phyloP scores from a whole-genome alignment of 2,113 vertebrate genomes.

The Corythaeola cristata region DNA sequence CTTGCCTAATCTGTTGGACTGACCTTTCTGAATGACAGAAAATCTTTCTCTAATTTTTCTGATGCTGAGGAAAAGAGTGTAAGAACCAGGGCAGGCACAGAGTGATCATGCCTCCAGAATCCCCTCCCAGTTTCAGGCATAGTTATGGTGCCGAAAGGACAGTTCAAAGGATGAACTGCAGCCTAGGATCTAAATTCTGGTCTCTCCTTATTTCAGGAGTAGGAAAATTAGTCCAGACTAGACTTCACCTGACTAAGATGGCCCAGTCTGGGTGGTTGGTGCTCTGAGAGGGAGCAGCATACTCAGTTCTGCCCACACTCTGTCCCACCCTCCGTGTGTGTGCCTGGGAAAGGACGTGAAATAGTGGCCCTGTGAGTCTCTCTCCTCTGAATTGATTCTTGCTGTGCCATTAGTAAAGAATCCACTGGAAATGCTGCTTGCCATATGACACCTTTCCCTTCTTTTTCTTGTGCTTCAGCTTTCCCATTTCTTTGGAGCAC shows the following conservation, averaged over 20 bases:
- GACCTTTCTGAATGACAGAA: neutral
- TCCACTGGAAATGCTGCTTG: neutral
- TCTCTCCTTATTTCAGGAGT: neutral
- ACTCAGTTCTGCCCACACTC: neutral
- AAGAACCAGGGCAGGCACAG: neutral
- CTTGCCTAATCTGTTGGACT: neutral
- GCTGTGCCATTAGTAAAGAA: neutral
- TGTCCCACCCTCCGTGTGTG: rapidly evolving
- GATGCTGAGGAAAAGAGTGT: neutral
- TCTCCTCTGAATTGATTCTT: neutral
- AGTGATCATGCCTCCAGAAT: neutral
- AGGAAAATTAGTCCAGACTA: neutral
- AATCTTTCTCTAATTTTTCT: neutral
- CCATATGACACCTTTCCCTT: neutral
- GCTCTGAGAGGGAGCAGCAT: rapidly evolving
- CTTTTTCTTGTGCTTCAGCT: neutral
- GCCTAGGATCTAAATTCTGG: neutral
- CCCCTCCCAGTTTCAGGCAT: neutral
- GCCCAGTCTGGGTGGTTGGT: neutral
- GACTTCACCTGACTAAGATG: neutral
- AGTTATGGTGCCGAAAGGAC: neutral
- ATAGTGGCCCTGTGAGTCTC: neutral
- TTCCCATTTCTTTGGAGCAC: neutral
- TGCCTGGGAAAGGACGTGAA: neutral
- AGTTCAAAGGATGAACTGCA: neutral